A percentile compares a stretch with the other conserved stretches of the same genome.
phyloP scores from a whole-genome alignment of 2,797 vertebrate species.

The Alcedo quadribrachys region DNA sequence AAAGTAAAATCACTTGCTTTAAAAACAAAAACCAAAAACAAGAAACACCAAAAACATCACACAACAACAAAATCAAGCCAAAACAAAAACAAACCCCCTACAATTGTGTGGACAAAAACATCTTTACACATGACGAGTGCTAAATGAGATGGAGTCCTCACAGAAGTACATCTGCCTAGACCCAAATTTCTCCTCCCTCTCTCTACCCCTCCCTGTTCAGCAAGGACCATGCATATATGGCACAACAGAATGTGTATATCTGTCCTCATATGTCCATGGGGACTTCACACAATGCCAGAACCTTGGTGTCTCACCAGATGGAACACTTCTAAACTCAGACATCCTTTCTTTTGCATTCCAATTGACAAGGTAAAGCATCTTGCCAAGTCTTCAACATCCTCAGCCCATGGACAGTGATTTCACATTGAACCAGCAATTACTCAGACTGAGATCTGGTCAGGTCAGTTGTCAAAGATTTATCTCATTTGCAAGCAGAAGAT shows the following conservation, averaged over 20 bases:
- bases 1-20: background rate
- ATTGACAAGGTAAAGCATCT: background rate
- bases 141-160: background rate
- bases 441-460: background rate
- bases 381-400: background rate
- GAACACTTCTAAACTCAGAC: background rate
- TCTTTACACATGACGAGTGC: background rate
- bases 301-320: background rate
- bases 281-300: background rate
- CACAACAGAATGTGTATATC: background rate
- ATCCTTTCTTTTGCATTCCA: background rate
- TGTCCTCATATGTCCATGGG: background rate
- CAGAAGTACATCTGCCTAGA: background rate
- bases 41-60: background rate
- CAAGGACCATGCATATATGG: rapidly evolving
- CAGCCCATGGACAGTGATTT: background rate
- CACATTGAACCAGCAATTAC: background rate
- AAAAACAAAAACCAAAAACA: background rate
- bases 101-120: background rate
- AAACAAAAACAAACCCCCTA: no score
- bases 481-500: slow-evolving; percentile 8
- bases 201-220: background rate
- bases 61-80: no score
- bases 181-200: background rate
- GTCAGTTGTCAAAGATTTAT: background rate